Evolutionary conservation across 2,888 invertebrate species (phyloP).

Genomic region (Julus scandinavius): DNA sequence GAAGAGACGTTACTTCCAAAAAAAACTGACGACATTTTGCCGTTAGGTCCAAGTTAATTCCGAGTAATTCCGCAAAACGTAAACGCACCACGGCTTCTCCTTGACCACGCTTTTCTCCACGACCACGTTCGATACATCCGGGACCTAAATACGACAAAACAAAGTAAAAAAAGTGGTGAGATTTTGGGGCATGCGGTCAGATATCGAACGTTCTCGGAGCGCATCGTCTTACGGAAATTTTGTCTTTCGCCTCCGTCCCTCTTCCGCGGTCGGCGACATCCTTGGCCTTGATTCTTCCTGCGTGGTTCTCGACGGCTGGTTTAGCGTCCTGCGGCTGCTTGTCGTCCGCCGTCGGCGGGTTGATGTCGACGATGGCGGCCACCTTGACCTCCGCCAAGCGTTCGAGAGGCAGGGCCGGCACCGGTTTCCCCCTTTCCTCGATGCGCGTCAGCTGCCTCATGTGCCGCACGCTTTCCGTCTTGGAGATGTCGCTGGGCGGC

Average conservation of each 20-base stretch:
- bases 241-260: no score
- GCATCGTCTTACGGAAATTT: no score
- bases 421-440: constrained; percentile 58
- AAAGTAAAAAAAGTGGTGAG: no score
- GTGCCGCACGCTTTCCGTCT: constrained; percentile 62
- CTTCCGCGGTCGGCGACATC: no score
- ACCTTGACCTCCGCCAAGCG: constrained; percentile 59
- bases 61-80: no score
- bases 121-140: not conserved
- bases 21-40: no score
- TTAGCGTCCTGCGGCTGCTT: constrained; percentile 47
- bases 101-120: not conserved
- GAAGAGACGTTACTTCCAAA: not conserved
- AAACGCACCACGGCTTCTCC: not conserved
- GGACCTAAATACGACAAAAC: no score
- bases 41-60: no score
- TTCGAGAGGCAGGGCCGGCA: constrained; percentile 54
- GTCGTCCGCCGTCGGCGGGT: no score
- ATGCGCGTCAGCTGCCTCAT: constrained; percentile 60
- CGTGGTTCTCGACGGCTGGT: not conserved
- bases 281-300: no score
- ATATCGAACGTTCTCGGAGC: no score
- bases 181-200: no score
- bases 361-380: constrained; percentile 59
- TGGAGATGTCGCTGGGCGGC: constrained; percentile 62